Conservation (phyloP, 2,113 vertebrate genomes). For the Erythrolamprus reginae region DNA sequence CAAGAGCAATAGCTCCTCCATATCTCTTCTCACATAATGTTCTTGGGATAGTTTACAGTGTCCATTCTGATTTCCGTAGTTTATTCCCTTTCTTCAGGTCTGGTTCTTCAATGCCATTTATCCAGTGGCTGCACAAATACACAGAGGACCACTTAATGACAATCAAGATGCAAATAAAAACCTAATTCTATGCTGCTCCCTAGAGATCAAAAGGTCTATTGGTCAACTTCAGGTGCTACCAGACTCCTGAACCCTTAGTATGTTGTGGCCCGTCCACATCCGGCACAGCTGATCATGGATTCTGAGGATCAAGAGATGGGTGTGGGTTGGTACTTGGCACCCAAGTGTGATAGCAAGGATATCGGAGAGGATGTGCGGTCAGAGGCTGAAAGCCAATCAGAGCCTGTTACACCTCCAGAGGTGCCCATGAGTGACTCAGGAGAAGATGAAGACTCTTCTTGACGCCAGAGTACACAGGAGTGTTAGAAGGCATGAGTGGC, state of each 20-base stretch:
- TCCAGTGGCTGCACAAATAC: neutral
- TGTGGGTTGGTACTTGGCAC: no score
- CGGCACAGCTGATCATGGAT: no score
- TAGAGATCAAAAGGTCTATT: neutral
- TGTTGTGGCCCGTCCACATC: no score
- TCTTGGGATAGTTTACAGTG: neutral
- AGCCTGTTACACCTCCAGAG: no score
- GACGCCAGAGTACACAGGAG: no score
- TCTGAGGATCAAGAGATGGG: no score
- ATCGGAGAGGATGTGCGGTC: no score
- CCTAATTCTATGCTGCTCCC: neutral
- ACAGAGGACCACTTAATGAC: neutral
- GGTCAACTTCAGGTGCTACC: neutral
- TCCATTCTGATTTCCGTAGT: neutral
- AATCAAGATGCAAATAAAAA: neutral
- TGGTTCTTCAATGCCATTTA: neutral
- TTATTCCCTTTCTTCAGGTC: neutral
- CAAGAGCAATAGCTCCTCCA: neutral
- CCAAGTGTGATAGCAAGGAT: no score
- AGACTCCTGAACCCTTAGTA: neutral
- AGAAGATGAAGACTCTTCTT: no score
- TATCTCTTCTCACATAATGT: neutral
- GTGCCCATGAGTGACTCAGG: no score
- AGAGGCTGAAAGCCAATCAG: no score
- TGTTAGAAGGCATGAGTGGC: no score